phyloP scores from a whole-genome alignment of 2,113 vertebrate species.

The Alosa alosa region DNA sequence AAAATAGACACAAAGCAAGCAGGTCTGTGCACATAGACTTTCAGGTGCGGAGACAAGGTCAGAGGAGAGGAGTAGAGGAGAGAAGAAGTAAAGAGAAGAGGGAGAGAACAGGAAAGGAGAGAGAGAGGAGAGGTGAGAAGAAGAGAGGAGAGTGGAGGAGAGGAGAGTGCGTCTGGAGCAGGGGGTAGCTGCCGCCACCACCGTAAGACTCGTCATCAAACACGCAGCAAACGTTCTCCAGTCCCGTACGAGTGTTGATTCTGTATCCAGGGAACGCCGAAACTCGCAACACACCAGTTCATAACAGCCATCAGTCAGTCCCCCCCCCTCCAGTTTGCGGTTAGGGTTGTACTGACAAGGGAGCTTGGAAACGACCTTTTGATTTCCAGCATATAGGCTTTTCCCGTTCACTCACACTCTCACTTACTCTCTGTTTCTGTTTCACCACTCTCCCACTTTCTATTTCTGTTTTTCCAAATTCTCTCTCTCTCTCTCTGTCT shows the following conservation, averaged over 20 bases:
- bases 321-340: constrained; percentile 50
- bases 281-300: constrained; percentile 59
- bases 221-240: constrained; percentile 63
- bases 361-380: constrained; percentile 27
- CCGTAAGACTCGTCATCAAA: constrained; percentile 57
- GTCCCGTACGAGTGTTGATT: constrained; percentile 60
- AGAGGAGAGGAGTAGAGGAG: neutral
- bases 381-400: neutral
- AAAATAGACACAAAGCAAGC: neutral
- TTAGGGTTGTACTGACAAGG: constrained; percentile 35
- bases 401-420: neutral
- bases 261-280: constrained; percentile 61
- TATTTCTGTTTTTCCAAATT: too few relatives aligned
- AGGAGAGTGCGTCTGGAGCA: neutral
- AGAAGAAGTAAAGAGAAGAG: neutral
- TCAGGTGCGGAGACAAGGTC: neutral
- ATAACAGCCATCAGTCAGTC: constrained; percentile 66
- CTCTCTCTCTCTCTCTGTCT: too few relatives aligned
- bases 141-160: neutral
- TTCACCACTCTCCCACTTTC: too few relatives aligned
- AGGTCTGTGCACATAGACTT: neutral
- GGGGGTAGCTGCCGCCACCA: constrained; percentile 35
- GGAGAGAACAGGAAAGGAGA: neutral
- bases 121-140: neutral
- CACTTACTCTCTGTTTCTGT: neutral